Percentiles rank a stretch among this genome's conserved stretches.
These are phyloP conservation scores for Maniola jurtina DNA, from an alignment of 1,140 invertebrate species.

Conservation along the genomic window DNA sequence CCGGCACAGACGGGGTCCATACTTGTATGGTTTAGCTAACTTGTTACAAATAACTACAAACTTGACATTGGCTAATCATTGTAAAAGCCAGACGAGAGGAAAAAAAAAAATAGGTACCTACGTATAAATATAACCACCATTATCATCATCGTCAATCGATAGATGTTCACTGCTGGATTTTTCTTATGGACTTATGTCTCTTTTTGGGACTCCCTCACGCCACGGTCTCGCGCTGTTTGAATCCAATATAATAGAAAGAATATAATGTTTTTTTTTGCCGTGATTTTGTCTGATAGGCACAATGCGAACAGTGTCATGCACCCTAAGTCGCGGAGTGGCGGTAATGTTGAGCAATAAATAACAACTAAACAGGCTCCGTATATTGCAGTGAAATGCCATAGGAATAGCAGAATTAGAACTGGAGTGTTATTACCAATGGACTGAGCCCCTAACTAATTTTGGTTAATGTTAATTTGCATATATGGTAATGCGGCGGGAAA, in stretches of 20 bases:
- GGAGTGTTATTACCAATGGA: conserved; percentile 26
- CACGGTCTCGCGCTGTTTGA: neutral
- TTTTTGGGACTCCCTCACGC: no score
- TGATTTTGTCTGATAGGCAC: neutral
- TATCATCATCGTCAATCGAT: no score
- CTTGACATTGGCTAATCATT: no score
- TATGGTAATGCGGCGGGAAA: conserved; percentile 17
- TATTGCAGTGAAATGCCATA: conserved; percentile 23
- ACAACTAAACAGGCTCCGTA: conserved; percentile 30
- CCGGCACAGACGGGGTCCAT: no score
- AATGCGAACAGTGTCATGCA: conserved; percentile 17
- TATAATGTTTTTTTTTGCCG: no score
- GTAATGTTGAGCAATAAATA: conserved; percentile 34
- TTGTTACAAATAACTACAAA: no score
- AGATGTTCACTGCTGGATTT: no score
- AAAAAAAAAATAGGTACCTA: no score
- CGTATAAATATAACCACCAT: no score
- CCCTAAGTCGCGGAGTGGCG: conserved; percentile 24
- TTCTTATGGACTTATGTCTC: no score
- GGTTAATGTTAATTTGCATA: conserved; percentile 25
- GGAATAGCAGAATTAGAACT: conserved; percentile 29
- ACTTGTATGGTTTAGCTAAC: no score
- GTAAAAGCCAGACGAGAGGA: no score
- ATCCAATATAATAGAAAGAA: neutral
- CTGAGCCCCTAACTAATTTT: conserved; percentile 24